A percentile compares a stretch with the other conserved stretches of the same genome.
Conservation (phyloP, 2,888 invertebrate species). For the Spodoptera picta region DNA sequence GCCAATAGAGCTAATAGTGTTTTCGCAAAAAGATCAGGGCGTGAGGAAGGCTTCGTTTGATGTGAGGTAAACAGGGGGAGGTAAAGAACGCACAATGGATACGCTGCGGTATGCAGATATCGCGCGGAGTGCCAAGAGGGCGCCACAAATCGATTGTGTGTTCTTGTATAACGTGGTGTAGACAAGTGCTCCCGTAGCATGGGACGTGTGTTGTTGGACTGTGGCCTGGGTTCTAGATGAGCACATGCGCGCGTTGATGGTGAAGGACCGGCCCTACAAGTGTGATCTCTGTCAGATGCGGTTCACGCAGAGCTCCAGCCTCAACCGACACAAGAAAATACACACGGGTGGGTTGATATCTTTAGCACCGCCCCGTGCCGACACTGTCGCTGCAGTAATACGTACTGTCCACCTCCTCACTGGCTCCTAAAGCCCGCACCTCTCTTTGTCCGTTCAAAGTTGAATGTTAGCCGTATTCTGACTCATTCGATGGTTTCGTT, state of each 20-base stretch:
- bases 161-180: slow-evolving; percentile 63
- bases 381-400: slow-evolving; percentile 59
- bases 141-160: slow-evolving; percentile 69
- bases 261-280: slow-evolving; percentile 90
- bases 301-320: slow-evolving; percentile 92
- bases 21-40: slow-evolving; percentile 80
- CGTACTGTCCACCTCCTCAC: slow-evolving; percentile 51
- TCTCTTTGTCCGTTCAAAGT: slow-evolving; percentile 54
- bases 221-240: slow-evolving; percentile 87
- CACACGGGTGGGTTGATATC: slow-evolving; percentile 89
- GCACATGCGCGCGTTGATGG: slow-evolving; percentile 87
- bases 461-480: slow-evolving; percentile 64
- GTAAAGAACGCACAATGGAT: slow-evolving; percentile 78
- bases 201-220: slow-evolving; percentile 74
- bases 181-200: slow-evolving; percentile 28
- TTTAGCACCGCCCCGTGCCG: slow-evolving; percentile 71
- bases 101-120: slow-evolving; percentile 23
- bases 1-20: slow-evolving; percentile 67
- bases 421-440: slow-evolving; percentile 62
- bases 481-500: slow-evolving; percentile 79
- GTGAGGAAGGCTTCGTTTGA: slow-evolving; percentile 80
- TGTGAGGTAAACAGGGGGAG: slow-evolving; percentile 87
- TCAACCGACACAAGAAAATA: slow-evolving; percentile 92
- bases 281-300: slow-evolving; percentile 91
- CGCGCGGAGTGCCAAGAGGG: slow-evolving; percentile 19